A percentile compares a stretch with the other conserved stretches of the same genome.
Conservation (phyloP, 35 echinoderm and acorn worm genomes). For the Heliocidaris erythrogramma region DNA sequence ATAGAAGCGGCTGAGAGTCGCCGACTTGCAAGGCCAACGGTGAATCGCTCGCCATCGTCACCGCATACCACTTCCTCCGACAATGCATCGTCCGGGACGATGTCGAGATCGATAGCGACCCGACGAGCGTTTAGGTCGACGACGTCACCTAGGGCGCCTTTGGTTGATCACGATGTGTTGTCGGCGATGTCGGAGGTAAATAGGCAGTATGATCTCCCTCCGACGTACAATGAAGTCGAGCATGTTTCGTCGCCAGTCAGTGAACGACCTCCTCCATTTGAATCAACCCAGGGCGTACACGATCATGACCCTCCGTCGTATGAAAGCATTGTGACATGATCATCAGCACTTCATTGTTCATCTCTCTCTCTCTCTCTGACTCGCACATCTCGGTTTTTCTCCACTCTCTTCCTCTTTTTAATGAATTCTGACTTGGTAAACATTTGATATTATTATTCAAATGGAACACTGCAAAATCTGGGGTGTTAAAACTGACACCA, state of each 20-base stretch:
- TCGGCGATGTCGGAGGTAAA: conserved; percentile 20
- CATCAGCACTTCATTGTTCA: background rate
- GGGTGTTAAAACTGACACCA: too few species aligned
- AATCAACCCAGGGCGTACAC: background rate
- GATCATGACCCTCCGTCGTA: background rate
- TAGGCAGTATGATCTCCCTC: conserved; percentile 21
- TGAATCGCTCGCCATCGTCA: background rate
- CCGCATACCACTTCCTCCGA: background rate
- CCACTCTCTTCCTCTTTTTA: background rate
- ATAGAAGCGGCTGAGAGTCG: background rate
- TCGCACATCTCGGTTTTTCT: background rate
- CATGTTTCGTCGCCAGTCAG: background rate
- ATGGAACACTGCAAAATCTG: too few species aligned
- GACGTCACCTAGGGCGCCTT: background rate
- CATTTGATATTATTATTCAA: too few species aligned
- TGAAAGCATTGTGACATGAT: conserved; percentile 31
- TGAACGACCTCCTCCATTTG: conserved; percentile 3
- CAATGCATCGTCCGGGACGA: background rate
- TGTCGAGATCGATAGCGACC: background rate
- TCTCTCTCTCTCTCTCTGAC: background rate
- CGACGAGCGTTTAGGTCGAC: conserved; percentile 4
- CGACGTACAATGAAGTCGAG: background rate
- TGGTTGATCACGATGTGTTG: conserved; percentile 37
- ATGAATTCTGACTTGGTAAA: too few species aligned
- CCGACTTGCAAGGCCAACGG: background rate